Base-by-base conservation (phyloP, 2,888 invertebrate species). In the Teleiodes luculella region DNA sequence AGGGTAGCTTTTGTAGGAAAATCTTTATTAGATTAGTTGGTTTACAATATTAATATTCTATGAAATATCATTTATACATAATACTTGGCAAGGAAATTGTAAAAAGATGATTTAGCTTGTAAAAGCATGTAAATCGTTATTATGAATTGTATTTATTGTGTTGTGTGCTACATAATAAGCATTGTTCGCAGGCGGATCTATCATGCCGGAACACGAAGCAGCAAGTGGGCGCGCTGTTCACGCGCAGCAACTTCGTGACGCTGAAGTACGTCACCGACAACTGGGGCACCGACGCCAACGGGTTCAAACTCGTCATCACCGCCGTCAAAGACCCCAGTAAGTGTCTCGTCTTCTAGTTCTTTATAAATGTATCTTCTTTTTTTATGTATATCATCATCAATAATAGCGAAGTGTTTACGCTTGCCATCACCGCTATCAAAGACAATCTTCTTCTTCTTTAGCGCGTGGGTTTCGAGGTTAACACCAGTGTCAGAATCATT, bases 261-360 rank as follows among this genome's bases (percentile, higher is more conserved):
- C 92, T 97, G 68, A 96, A 96, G 86, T 97, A 97, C 91, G 95
- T 96, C 76, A 97, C 97, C 51, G 97, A 97, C 88, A 94, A 93
- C 76, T 97, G 97, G 96, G 97, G 97, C 63, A 96, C 96, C 59
- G 95, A 95, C 81, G 93, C 94, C 71, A 97, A 97, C 86, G 97
- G 97, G 71, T 97, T 97, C 91, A 95, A 95, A 74, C 93, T 97
- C 76, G 95, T 97, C 86, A 96, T 97, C 91, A 97, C 97, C 61
- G 96, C 97, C 69, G 96, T 97, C 77, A 97, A 97, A 84, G 97
- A 97, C 92, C 95, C 95, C 75, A 95, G 96, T 97, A 87, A 95
- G 96, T 95, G 86, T 46, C 10, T 13, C 11, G 2, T 47, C 10
- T 35, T 48, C 16, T 18, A 20, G 3, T n/a, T 24, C 24, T 20